Evolutionary conservation across 1,140 invertebrate species (phyloP), one percentile per base, ranked within the genome.

Genomic region (Neomicropteryx cornuta): DNA sequence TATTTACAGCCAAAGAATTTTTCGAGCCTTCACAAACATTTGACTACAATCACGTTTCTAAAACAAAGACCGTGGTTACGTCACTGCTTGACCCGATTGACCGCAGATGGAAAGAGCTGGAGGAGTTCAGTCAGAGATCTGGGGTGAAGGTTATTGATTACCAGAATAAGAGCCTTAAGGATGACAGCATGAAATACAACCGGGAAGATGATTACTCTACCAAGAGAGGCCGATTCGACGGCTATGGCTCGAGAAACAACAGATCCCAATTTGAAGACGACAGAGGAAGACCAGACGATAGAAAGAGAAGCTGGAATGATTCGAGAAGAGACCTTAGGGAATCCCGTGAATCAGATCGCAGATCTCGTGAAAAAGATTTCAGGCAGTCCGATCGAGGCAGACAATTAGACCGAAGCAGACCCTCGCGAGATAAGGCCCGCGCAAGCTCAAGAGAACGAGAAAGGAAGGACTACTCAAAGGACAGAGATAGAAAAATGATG

Each of bases 11-110:
- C 39, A 54, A 59, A 17, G 60, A 64, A 42, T 66, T 68, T 46
- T 60, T 69, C 44, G 68, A 69, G 52, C 72, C 73, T 10, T 61
- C 73, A 2, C 69, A 74, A 52, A 75, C 62, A 31, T 72, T 75
- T 55, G 71, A 76, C 34, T 76, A 76, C 45, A 66, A 71, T 43
- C 73, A 76, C 45, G 60, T 60, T 39, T 70, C 72, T 10, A 68
- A 62, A 41, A n/a, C n/a, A n/a, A n/a, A n/a, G n/a, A n/a, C n/a
- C n/a, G n/a, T n/a, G n/a, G n/a, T n/a, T n/a, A n/a, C n/a, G n/a
- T n/a, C n/a, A n/a, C n/a, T n/a, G n/a, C n/a, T n/a, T n/a, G n/a
- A n/a, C n/a, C n/a, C n/a, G n/a, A n/a, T n/a, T n/a, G n/a, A n/a
- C n/a, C n/a, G n/a, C 14, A 24, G 36, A 6, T 36, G 35, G 36